A percentile compares a stretch with the other conserved stretches of the same genome.
Evolutionary conservation across 2,797 vertebrate genomes (phyloP).

Genomic region (Artibeus lituratus): DNA sequence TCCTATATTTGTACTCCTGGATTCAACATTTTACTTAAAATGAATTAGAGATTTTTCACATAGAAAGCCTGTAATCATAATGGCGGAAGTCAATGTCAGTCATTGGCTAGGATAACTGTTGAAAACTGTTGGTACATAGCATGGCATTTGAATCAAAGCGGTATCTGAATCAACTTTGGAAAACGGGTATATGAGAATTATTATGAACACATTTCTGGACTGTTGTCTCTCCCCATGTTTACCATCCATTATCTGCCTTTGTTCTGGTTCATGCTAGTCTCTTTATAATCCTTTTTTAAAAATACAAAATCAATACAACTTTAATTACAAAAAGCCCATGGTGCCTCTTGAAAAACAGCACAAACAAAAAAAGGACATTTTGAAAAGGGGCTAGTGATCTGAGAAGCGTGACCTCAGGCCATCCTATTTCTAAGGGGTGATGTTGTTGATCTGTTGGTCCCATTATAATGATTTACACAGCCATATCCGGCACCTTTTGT

Average conservation of each 20-base stretch:
- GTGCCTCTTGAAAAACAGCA: conserved; percentile 68
- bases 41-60: conserved; percentile 33
- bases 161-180: conserved; percentile 32
- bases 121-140: neutral
- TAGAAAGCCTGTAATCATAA: neutral
- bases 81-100: neutral
- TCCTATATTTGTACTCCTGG: neutral
- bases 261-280: conserved; percentile 65
- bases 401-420: conserved; percentile 67
- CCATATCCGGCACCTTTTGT: conserved; percentile 57
- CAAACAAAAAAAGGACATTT: conserved; percentile 71
- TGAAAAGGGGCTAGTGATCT: conserved; percentile 63
- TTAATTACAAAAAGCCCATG: conserved; percentile 58
- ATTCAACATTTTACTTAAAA: conserved; percentile 50
- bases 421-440: conserved; percentile 31
- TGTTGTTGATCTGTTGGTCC: conserved; percentile 38
- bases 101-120: neutral
- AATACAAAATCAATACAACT: conserved; percentile 73
- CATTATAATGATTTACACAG: conserved; percentile 61
- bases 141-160: conserved; percentile 31
- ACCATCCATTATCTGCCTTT: conserved; percentile 67
- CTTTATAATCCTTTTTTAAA: conserved; percentile 75
- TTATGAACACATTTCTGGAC: conserved; percentile 33
- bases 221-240: conserved; percentile 64
- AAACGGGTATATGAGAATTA: conserved; percentile 20